A percentile compares a stretch with the other conserved stretches of the same genome.
Evolutionary conservation across 1,140 invertebrate genomes (phyloP).

Genomic region (Drosophila parabipectinata): DNA sequence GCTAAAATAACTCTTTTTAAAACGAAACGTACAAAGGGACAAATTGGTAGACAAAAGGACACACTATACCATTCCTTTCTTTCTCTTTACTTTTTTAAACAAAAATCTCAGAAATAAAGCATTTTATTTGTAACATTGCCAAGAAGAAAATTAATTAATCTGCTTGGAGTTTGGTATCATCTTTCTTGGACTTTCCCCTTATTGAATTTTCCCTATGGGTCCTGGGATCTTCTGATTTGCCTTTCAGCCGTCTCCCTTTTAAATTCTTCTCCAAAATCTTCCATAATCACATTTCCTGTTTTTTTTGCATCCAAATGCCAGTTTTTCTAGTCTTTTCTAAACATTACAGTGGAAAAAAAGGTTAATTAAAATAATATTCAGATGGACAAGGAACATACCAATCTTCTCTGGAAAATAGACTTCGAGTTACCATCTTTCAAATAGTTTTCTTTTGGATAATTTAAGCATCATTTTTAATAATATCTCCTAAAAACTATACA

Average conservation of each 20-base stretch:
- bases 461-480: neutral
- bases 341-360: neutral
- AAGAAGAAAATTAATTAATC: neutral
- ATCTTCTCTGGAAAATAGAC: no score
- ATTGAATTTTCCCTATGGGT: neutral
- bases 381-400: no score
- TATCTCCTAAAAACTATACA: neutral
- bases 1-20: neutral
- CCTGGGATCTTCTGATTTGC: neutral
- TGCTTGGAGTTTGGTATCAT: neutral
- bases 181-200: neutral
- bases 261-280: constrained; percentile 6
- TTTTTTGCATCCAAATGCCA: constrained; percentile 5
- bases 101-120: no score
- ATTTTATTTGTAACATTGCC: neutral
- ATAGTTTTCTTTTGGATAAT: neutral
- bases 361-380: no score
- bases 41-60: no score
- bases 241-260: neutral
- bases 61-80: no score
- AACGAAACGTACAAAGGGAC: no score
- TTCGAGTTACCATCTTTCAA: no score
- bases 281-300: constrained; percentile 10
- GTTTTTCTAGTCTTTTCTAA: neutral
- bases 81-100: no score